These are phyloP conservation scores for Mobula birostris DNA, from an alignment of 2,113 vertebrate genomes.

Conservation along the genomic window DNA sequence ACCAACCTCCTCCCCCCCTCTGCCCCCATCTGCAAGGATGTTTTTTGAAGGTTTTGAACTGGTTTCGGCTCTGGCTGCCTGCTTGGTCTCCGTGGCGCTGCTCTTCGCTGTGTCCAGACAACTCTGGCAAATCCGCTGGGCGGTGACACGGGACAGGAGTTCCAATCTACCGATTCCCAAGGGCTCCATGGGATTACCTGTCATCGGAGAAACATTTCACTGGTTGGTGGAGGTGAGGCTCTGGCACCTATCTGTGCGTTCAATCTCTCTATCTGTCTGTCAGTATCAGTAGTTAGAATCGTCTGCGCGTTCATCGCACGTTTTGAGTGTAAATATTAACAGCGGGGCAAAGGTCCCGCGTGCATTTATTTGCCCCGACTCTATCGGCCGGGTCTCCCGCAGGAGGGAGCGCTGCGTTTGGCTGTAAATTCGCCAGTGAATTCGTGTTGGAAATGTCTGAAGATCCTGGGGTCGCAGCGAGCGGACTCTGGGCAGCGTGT, in stretches of 20 bases:
- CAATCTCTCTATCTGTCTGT: not conserved
- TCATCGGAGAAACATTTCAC: conserved; percentile 96
- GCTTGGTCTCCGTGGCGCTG: conserved; percentile 84
- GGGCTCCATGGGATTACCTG: conserved; percentile 95
- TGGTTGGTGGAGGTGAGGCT: conserved; percentile 91
- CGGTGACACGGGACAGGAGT: conserved; percentile 86
- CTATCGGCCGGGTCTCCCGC: no score
- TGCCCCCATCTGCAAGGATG: conserved; percentile 59
- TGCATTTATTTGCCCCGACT: no score
- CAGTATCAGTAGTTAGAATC: not conserved
- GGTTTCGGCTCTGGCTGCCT: conserved; percentile 87
- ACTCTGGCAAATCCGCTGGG: conserved; percentile 94
- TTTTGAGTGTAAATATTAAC: no score
- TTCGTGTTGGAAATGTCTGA: no score
- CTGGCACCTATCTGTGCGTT: not conserved
- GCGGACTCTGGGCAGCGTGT: no score
- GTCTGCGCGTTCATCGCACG: no score
- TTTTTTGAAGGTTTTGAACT: conserved; percentile 86
- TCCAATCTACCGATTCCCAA: conserved; percentile 92
- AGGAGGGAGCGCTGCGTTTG: no score
- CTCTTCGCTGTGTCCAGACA: conserved; percentile 89
- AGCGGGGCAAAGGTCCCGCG: no score
- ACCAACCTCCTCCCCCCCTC: conserved; percentile 45
- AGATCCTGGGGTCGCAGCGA: no score
- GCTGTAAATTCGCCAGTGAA: no score